Base-by-base conservation (phyloP, 2,888 invertebrate genomes). In the Zele albiditarsus region DNA sequence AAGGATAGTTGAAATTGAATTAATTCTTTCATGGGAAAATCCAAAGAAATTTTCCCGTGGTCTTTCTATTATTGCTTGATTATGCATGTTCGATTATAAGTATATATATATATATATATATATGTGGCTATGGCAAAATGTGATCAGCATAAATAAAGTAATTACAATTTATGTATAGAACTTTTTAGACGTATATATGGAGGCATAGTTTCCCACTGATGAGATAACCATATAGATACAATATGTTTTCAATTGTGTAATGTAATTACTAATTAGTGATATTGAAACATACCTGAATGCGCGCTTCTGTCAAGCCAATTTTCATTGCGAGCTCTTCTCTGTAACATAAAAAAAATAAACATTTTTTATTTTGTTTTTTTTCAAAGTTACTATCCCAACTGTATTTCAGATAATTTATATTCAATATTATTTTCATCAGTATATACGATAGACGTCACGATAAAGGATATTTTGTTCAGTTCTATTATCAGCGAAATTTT, bases 271-370 rank as follows among this genome's bases (percentile, higher is more conserved):
- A 53, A 46, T 46, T 46, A 46, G 31, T 68, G 57, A 53, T 38
- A 76, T 78, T 53, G 2, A 12, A 85, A 84, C 91, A 92, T 92
- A 97, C 97, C 94, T 97, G 97, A 90, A 97, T 97, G 89, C 97
- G 92, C 75, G 97, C 97, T 92, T 97, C 97, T 66, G 97, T 97
- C 82, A 97, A 91, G 84, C 97, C 97, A 85, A 97, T 97, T 91
- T 97, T 97, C 95, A 97, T 96, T 49, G 97, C 97, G 78, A 97
- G 92, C 90, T 97, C 97, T 90, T 97, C 96, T 91, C 98, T 96
- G 95, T 75, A 95, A 94, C 89, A 90, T 90, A 88, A 82, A 85
- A 84, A 78, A 80, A 79, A 78, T 49, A 73, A 70, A 73, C 42
- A 60, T 33, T 3, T 28, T 67, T 46, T 33, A 28, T 28, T 12